These are phyloP conservation scores for Lepidurus apus DNA, from an alignment of 1,140 invertebrate genomes.

Conservation along the genomic window DNA sequence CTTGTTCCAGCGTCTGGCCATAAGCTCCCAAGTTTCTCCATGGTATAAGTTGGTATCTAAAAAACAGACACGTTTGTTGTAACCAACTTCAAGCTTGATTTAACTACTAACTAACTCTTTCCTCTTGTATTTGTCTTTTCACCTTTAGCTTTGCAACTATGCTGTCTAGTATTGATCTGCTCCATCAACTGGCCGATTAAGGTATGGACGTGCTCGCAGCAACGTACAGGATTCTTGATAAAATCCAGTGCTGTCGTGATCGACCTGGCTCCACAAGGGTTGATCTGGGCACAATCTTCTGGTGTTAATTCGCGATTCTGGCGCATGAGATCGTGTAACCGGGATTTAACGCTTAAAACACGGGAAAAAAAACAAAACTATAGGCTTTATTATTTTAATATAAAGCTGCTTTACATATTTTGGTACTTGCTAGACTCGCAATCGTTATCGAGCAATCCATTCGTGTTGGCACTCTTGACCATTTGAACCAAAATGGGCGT, in stretches of 20 bases:
- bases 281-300: conserved; percentile 79
- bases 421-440: conserved; percentile 94
- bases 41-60: conserved; percentile 87
- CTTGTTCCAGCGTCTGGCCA: conserved; percentile 96
- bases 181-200: conserved; percentile 80
- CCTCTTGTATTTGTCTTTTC: conserved; percentile 16
- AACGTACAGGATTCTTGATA: conserved; percentile 92
- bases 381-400: neutral
- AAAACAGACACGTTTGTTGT: conserved; percentile 39
- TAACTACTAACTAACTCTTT: conserved; percentile 15
- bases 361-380: conserved; percentile 29
- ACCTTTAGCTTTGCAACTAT: conserved; percentile 82
- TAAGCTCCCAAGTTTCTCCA: conserved; percentile 97
- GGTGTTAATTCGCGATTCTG: conserved; percentile 79
- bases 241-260: conserved; percentile 85
- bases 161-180: conserved; percentile 76
- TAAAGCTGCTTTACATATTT: conserved; percentile 67
- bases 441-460: conserved; percentile 95
- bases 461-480: conserved; percentile 99
- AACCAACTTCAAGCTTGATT: neutral
- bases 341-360: conserved; percentile 78
- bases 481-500: conserved; percentile 99
- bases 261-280: conserved; percentile 80
- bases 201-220: conserved; percentile 82
- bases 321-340: conserved; percentile 88